Evolutionary conservation across 2,113 vertebrate genomes (phyloP).

Genomic region (Serilophus lunatus): DNA sequence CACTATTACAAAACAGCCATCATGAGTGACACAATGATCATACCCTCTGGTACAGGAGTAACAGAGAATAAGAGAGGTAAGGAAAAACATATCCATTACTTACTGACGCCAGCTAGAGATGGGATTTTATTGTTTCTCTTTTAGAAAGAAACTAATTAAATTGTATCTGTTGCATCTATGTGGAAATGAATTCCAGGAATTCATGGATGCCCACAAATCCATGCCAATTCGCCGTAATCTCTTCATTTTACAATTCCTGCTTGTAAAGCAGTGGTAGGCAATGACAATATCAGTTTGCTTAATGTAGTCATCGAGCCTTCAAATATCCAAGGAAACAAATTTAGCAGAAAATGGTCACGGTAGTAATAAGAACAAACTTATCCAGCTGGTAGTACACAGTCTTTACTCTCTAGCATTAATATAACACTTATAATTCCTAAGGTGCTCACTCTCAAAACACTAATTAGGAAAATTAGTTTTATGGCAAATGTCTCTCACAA

Average conservation of each 20-base stretch:
- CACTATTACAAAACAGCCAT: not conserved
- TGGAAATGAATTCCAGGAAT: not conserved
- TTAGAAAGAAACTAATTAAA: not conserved
- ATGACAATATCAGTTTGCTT: not conserved
- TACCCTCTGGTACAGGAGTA: not conserved
- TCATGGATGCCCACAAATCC: not conserved
- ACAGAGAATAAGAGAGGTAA: not conserved
- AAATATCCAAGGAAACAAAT: not conserved
- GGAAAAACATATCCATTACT: not conserved
- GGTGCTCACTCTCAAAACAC: not conserved
- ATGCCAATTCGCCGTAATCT: not conserved
- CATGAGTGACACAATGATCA: not conserved
- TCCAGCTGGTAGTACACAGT: not conserved
- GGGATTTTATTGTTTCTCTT: not conserved
- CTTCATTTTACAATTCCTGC: not conserved
- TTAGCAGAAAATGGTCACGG: not conserved
- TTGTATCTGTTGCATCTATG: not conserved
- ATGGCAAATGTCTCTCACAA: not conserved
- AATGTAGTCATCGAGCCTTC: not conserved
- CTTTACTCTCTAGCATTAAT: not conserved
- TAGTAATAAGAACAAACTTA: not conserved
- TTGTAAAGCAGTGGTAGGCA: not conserved
- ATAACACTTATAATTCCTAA: not conserved
- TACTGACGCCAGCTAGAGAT: not conserved
- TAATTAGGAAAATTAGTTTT: not conserved